Conservation (phyloP, 2,888 invertebrate genomes). For the Thalpophila matura region DNA sequence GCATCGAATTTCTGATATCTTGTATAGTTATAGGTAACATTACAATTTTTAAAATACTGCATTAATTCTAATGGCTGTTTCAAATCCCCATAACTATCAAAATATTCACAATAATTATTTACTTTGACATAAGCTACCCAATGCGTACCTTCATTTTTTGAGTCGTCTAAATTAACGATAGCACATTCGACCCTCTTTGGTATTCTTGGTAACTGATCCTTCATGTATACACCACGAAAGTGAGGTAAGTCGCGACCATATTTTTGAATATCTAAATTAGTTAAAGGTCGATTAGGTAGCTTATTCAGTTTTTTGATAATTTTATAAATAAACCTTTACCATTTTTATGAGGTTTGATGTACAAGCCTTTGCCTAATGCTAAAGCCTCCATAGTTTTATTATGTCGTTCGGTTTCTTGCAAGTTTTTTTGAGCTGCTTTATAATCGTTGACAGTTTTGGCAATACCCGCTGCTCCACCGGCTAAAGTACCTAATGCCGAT, state of each 20-base stretch:
- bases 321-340: neutral
- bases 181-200: neutral
- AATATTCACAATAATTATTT: neutral
- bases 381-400: neutral
- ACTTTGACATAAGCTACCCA: conserved; percentile 7
- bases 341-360: neutral
- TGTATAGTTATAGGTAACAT: too few relatives aligned
- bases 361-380: neutral
- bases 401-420: neutral
- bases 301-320: conserved; percentile 1
- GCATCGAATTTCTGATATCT: neutral
- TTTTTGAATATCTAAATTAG: neutral
- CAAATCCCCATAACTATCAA: conserved; percentile 2
- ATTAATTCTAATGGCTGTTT: neutral
- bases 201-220: neutral
- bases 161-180: neutral
- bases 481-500: conserved; percentile 3
- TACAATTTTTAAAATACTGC: too few relatives aligned
- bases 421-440: neutral
- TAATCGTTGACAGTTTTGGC: neutral
- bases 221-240: neutral
- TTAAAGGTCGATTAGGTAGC: conserved; percentile 2
- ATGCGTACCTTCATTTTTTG: neutral
- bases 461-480: conserved; percentile 1
- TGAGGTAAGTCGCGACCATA: neutral